phyloP scores from a whole-genome alignment of 2,888 invertebrate species.

The Ashinkailepas kermadecensis region DNA sequence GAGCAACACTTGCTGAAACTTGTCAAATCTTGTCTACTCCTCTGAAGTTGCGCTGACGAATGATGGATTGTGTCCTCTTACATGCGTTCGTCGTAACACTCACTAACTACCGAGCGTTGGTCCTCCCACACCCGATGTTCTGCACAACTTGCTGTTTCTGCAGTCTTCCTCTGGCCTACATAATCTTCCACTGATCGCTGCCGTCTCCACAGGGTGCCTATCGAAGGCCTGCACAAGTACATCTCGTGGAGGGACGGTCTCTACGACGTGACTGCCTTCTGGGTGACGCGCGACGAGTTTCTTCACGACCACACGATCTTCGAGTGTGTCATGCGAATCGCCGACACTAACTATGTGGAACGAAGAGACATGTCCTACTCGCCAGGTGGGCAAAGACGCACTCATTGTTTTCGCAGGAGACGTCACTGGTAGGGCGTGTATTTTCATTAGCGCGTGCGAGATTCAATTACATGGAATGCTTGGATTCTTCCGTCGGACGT shows the following conservation, averaged over 20 bases:
- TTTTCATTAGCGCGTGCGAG: too few species aligned
- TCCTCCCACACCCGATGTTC: too few species aligned
- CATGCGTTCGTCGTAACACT: too few species aligned
- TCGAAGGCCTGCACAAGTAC: slow-evolving; percentile 45
- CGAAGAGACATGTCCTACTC: not conserved
- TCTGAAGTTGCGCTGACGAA: too few species aligned
- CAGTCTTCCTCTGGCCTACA: too few species aligned
- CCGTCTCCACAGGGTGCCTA: slow-evolving; percentile 47
- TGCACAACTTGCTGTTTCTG: too few species aligned
- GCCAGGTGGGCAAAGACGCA: not conserved
- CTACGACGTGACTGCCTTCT: slow-evolving; percentile 12
- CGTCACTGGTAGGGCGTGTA: not conserved
- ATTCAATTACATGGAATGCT: too few species aligned
- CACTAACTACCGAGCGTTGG: too few species aligned
- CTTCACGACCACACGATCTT: slow-evolving; percentile 7
- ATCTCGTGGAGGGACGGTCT: not conserved
- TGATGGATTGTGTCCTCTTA: too few species aligned
- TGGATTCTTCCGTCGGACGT: not conserved
- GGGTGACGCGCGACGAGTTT: slow-evolving; percentile 7
- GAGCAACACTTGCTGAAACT: too few species aligned
- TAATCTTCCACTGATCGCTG: too few species aligned
- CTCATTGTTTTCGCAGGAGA: not conserved
- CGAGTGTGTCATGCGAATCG: not conserved
- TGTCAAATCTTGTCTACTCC: too few species aligned
- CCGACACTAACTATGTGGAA: not conserved